Conservation (phyloP, 2,797 vertebrate species). For the Lates japonicus region DNA sequence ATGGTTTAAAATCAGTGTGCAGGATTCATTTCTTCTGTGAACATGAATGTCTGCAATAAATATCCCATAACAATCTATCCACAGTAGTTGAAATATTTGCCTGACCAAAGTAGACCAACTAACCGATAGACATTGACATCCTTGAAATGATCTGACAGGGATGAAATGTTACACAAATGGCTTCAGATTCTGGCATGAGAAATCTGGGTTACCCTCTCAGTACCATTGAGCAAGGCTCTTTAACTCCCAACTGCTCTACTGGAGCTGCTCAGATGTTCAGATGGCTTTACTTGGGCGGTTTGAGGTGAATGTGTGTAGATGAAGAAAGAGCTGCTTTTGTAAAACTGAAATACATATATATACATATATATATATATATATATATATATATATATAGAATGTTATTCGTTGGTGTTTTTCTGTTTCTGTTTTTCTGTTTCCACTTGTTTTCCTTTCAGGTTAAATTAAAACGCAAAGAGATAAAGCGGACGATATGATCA, state of each 20-base stretch:
- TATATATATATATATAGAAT: too few relatives aligned
- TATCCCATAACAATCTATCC: not conserved
- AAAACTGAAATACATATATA: too few relatives aligned
- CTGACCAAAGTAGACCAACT: not conserved
- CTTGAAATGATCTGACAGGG: not conserved
- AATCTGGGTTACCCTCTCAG: not conserved
- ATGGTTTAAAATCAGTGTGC: not conserved
- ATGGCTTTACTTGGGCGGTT: not conserved
- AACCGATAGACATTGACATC: not conserved
- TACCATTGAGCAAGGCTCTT: not conserved
- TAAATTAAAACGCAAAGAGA: slow-evolving; percentile 13
- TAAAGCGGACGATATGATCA: slow-evolving; percentile 18
- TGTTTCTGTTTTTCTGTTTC: not conserved
- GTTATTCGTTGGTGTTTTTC: not conserved
- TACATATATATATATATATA: too few relatives aligned
- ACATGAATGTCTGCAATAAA: not conserved
- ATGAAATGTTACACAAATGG: not conserved
- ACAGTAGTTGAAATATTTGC: not conserved
- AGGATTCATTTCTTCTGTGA: not conserved
- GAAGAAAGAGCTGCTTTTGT: too few relatives aligned
- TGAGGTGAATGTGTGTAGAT: slow-evolving; percentile 1
- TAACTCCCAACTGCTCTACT: not conserved
- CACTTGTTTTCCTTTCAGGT: not conserved
- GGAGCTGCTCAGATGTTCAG: slow-evolving; percentile 1
- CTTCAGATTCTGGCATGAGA: not conserved